Percentiles rank a stretch among this genome's conserved stretches.
Conservation (phyloP, 2,888 invertebrate genomes). For the Drosophila incognita region DNA sequence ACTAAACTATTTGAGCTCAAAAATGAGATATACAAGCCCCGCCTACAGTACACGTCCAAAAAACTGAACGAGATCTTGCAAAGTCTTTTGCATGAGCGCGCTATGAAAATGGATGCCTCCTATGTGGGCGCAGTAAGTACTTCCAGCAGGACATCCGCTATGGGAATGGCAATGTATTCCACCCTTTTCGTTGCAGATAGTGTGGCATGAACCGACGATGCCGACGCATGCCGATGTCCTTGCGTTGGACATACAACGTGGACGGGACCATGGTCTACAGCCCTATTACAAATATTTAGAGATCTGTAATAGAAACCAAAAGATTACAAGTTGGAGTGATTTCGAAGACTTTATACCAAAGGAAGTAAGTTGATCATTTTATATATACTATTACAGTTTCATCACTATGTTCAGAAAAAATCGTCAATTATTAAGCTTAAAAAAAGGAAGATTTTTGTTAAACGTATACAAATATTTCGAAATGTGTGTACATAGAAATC, state of each 20-base stretch:
- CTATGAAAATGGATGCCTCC: constrained; percentile 89
- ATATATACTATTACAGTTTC: background rate
- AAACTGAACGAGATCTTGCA: constrained; percentile 89
- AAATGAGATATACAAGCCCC: constrained; percentile 89
- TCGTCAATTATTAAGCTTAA: too few relatives aligned
- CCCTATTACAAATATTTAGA: constrained; percentile 89
- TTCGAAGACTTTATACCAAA: constrained; percentile 87
- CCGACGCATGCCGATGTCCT: constrained; percentile 88
- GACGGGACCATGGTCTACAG: constrained; percentile 92
- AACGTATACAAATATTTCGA: too few relatives aligned
- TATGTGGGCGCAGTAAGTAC: constrained; percentile 90
- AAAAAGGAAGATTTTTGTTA: too few relatives aligned
- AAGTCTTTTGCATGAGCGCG: constrained; percentile 89
- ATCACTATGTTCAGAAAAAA: background rate
- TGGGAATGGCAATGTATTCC: constrained; percentile 30
- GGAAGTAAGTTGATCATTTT: constrained; percentile 85
- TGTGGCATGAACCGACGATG: constrained; percentile 59
- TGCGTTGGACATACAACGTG: constrained; percentile 92
- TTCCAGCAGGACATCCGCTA: background rate
- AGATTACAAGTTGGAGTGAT: constrained; percentile 87
- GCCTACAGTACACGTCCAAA: constrained; percentile 86
- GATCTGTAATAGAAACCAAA: constrained; percentile 87
- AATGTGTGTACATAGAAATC: background rate
- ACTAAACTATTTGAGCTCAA: constrained; percentile 84
- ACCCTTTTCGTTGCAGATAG: constrained; percentile 52